Base-by-base conservation (phyloP, 2,888 invertebrate species). In the Arctia plantaginis region DNA sequence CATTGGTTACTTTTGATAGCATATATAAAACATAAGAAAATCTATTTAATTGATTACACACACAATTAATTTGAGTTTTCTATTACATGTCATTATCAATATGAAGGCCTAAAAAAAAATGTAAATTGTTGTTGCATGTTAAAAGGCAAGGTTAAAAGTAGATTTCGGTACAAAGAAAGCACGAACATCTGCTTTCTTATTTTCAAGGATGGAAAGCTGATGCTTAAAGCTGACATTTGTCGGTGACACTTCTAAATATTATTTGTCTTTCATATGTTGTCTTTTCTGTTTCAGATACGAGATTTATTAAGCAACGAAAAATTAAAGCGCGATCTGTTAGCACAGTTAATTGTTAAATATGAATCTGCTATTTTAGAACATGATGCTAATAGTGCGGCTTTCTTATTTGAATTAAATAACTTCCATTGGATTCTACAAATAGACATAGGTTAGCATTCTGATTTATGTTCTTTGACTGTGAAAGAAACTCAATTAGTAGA, bases 361-460 rank as follows among this genome's bases (percentile, higher is more conserved):
- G 96, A 96, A 87, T 95, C 95, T 72, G 95, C 95, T 18, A 82
- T 96, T 23, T 80, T 96, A 39, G 96, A 96, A 77, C 96, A 96
- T 88, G 94, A 95, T 78, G 89, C 93, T 3, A 94, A 93, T 80
- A 93, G 90, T 88, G 96, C 97, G 30, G 95, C 96, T 30, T 96
- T 97, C 83, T 88, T 97, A 41, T 96, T 97, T 89, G 96, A 97
- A 90, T 95, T 96, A 90, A 96, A 96, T 84, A 96, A 96, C 87
- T 97, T 97, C 87, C 96, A 96, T 88, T 97, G 97, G 93, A 93
- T 97, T 69, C 91, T 97, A 41, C 95, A 96, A 80, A 95, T 97
- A 80, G 94, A 93, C 77, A 92, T 96, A 82, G 96, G 96, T 96
- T 88, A 87, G 89, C 85, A 71, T 35, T 39, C 30, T 72, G 47